Conservation (phyloP, 2,113 vertebrate species). For the Oryzias celebensis region DNA sequence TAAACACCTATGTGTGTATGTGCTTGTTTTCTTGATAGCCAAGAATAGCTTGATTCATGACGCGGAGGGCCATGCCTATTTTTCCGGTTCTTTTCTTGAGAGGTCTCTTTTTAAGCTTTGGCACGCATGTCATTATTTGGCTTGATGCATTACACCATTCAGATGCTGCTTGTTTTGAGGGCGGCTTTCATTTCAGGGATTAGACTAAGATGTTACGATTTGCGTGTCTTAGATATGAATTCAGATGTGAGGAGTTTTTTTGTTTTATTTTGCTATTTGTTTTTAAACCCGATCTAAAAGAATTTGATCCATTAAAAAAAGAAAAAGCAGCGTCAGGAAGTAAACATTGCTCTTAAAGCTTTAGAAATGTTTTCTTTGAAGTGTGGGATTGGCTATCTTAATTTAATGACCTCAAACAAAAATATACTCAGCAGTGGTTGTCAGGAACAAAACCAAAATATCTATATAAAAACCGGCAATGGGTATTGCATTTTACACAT, state of each 20-base stretch:
- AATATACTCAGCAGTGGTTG: too few species aligned
- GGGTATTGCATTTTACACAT: too few species aligned
- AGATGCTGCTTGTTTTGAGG: slow-evolving; percentile 12
- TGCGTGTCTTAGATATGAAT: neutral
- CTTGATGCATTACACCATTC: slow-evolving; percentile 13
- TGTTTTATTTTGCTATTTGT: neutral
- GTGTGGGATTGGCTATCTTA: too few species aligned
- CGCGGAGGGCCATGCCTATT: slow-evolving; percentile 26
- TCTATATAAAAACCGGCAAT: too few species aligned
- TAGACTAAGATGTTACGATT: neutral
- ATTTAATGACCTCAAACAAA: too few species aligned
- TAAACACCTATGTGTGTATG: neutral
- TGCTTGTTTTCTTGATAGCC: slow-evolving; percentile 10
- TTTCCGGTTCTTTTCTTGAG: slow-evolving; percentile 30
- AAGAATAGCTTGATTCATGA: slow-evolving; percentile 41
- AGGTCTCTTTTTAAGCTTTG: slow-evolving; percentile 4
- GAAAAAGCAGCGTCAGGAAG: too few species aligned
- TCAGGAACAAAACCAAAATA: too few species aligned
- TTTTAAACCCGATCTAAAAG: neutral
- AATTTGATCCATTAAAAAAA: neutral
- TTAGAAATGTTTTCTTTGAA: too few species aligned
- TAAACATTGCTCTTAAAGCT: too few species aligned
- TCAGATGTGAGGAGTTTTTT: neutral
- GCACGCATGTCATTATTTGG: slow-evolving; percentile 15
- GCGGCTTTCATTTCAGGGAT: slow-evolving; percentile 24